Conservation (phyloP, 2,797 vertebrate genomes). For the Manis javanica region DNA sequence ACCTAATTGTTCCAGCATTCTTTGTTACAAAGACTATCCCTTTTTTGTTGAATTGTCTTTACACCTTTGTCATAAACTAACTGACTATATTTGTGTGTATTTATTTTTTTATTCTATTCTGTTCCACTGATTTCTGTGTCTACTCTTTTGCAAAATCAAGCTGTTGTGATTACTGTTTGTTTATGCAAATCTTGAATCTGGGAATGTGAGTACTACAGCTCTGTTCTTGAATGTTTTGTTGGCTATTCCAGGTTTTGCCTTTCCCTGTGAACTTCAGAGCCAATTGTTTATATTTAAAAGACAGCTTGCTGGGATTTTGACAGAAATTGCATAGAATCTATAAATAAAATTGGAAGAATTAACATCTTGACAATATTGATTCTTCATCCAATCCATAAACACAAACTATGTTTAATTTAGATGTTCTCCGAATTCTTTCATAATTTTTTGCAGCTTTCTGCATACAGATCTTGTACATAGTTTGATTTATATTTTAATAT, state of each 20-base stretch:
- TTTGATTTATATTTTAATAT: background rate
- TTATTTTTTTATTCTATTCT: background rate
- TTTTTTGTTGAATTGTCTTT: background rate
- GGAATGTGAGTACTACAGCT: background rate
- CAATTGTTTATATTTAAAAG: background rate
- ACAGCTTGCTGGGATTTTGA: background rate
- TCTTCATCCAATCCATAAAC: background rate
- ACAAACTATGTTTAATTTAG: background rate
- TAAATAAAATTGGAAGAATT: background rate
- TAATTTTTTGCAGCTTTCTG: background rate
- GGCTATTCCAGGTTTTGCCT: background rate
- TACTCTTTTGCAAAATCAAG: background rate
- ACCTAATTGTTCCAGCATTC: background rate
- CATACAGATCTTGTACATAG: background rate
- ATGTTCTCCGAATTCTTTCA: background rate
- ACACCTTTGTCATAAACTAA: background rate
- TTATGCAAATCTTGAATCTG: background rate
- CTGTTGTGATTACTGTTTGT: background rate
- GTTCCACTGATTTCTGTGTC: background rate
- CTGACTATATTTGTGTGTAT: background rate
- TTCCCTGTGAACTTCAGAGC: background rate
- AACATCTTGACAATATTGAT: background rate
- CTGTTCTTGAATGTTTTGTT: background rate
- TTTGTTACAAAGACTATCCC: background rate
- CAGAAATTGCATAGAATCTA: background rate